Base-by-base conservation (phyloP, 2,888 invertebrate species). In the Epinotia bilunana region DNA sequence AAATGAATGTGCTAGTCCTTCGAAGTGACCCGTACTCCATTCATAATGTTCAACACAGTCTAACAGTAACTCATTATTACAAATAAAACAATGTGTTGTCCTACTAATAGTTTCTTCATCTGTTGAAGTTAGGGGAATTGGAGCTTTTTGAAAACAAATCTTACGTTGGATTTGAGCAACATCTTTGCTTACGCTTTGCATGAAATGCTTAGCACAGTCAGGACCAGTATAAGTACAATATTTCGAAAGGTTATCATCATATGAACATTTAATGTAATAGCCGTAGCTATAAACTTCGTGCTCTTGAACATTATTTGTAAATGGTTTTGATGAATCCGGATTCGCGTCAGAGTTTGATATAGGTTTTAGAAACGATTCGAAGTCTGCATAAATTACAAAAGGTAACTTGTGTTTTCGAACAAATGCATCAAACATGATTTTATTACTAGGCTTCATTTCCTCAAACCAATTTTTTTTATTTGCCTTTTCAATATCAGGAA, bases 351-450 rank as follows among this genome's bases (percentile, higher is more conserved):
- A 80, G 53, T 77, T 61, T 63, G 78, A 18, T n/a, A 83, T 77
- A 33, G 80, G 81, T 11, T 77, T 81, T 68, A 81, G 72, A 77
- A 82, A 79, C 9, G 81, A 81, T 67, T 81, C n/a, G n/a, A n/a
- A n/a, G n/a, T n/a, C 76, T n/a, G 80, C 79, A 73, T 81, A 80
- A 11, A 79, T 43, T 43, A 79, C 80, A 73, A 80, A 81, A 11
- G 80, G 78, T 20, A 79, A 64, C 49, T 76, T 73, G 16, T 74
- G 13, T 69, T 77, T 79, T 53, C 72, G 77, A 9, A 78, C 18
- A 62, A 63, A 80, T 13, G 75, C 75, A 49, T 79, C 74, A 77
- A 79, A 81, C 16, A 49, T 62, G 58, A 80, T 33, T 53, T 57
- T 79, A 71, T 79, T 62, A 33, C 77, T 79, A 18, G 33, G 11